Evolutionary conservation across 1,140 invertebrate species (phyloP), one percentile per base, ranked within the genome.

Genomic region (Propsilocerus akamusi): DNA sequence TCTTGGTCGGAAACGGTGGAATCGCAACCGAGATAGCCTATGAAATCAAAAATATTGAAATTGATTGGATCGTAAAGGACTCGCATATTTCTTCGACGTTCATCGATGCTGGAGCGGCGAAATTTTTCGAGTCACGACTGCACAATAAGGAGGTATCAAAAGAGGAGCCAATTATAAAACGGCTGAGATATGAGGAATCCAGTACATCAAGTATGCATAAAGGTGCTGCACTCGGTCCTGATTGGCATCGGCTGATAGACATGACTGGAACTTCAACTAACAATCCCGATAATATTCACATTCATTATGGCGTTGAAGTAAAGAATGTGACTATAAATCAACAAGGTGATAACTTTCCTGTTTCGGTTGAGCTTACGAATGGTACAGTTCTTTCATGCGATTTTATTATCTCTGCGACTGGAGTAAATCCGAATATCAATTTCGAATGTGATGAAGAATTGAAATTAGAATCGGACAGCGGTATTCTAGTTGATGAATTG

Each of bases 21-120:
- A 98, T 99, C 58, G 94, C 95, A 22, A 95, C 90, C 49, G 95
- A 99, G 73, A 69, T 98, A 55, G 83, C 92, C 51, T 80, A 94
- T 65, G 87, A 94, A 61, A 75, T 95, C 14, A 70, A 78, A 62
- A 78, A 81, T 20, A 75, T 92, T 49, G 78, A 94, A 58, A 78
- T 97, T 23, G 69, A 94, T 26, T 99, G 96, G 96, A 77, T 86
- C 1, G 82, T 99, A 10, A 93, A 90, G 65, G 89, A 98, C 71
- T 75, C 81, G 55, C 86, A 90, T 53, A 92, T 97, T 57, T 83
- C 86, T 7, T 80, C 88, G 20, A 87, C 89, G 10, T 99, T 97
- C 71, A 77, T 98, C 28, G 95, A 98, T 73, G 78, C 86, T 17
- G 93, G 88, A n/a, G 93, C 93, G 22, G 86, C 90, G 5, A 77